A percentile compares a stretch with the other conserved stretches of the same genome.
phyloP scores from a whole-genome alignment of 2,888 invertebrate species.

The Watsonalla binaria region DNA sequence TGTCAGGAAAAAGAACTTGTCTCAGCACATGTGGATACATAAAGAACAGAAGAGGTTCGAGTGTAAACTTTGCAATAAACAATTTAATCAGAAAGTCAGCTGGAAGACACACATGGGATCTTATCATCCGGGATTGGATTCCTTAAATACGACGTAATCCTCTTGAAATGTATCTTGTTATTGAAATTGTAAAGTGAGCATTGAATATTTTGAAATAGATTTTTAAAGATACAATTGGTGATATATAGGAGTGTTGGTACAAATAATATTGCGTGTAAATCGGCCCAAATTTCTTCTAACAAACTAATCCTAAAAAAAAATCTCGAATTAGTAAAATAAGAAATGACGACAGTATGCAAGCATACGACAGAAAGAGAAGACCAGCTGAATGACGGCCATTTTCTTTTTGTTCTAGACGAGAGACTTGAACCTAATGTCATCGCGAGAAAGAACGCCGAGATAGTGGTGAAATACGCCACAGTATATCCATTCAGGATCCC shows the following conservation, averaged over 20 bases:
- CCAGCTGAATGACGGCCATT: slow-evolving; percentile 61
- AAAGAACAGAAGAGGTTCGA: slow-evolving; percentile 47
- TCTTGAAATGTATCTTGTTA: background rate
- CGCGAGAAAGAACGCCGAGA: slow-evolving; percentile 68
- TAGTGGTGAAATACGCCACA: slow-evolving; percentile 63
- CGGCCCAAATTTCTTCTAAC: too few species aligned
- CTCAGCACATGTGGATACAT: slow-evolving; percentile 52
- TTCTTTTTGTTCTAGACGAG: slow-evolving; percentile 71
- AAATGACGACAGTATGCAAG: slow-evolving; percentile 10
- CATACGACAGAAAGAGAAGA: slow-evolving; percentile 13
- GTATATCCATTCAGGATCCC: slow-evolving; percentile 71
- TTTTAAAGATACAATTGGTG: too few species aligned
- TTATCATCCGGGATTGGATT: slow-evolving; percentile 45
- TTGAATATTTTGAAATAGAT: too few species aligned
- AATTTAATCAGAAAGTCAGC: slow-evolving; percentile 38
- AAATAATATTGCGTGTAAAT: too few species aligned
- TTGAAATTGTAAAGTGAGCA: too few species aligned
- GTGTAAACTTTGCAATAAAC: slow-evolving; percentile 40
- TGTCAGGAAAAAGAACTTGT: slow-evolving; percentile 42
- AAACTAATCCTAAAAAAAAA: too few species aligned
- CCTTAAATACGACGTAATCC: slow-evolving; percentile 21
- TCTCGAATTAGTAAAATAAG: background rate
- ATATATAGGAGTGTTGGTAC: too few species aligned
- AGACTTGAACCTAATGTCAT: slow-evolving; percentile 53
- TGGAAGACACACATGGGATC: slow-evolving; percentile 53